Percentiles rank a stretch among this genome's conserved stretches.
phyloP scores from a whole-genome alignment of 1,140 invertebrate species.

The Agrilus planipennis region DNA sequence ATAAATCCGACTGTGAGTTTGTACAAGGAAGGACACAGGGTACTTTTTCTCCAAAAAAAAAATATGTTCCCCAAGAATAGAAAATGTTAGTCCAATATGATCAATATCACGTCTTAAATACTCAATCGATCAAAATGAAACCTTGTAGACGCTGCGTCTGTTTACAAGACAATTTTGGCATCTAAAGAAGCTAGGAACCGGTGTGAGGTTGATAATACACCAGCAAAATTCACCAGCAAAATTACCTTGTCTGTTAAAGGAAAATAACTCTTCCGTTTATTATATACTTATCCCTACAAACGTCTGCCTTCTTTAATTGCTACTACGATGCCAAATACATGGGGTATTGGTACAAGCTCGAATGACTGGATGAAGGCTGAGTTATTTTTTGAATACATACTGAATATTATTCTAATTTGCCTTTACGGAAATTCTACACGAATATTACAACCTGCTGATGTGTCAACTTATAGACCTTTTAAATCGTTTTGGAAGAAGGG shows the following conservation, averaged over 20 bases:
- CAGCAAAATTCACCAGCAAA: constrained; percentile 26
- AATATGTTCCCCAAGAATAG: too few species aligned
- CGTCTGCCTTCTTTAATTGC: constrained; percentile 19
- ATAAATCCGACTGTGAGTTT: too few species aligned
- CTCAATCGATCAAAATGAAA: too few species aligned
- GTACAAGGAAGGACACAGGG: too few species aligned
- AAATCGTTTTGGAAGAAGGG: constrained; percentile 19
- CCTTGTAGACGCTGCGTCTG: too few species aligned
- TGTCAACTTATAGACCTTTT: constrained; percentile 22
- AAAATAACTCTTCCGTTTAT: constrained; percentile 21
- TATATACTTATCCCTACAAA: constrained; percentile 21
- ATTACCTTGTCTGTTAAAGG: constrained; percentile 22
- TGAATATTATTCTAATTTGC: constrained; percentile 21
- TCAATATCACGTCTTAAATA: too few species aligned
- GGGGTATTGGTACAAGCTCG: constrained; percentile 26
- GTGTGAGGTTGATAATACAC: constrained; percentile 23
- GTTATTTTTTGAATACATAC: constrained; percentile 31
- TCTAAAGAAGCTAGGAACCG: constrained; percentile 23
- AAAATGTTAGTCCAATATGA: too few species aligned
- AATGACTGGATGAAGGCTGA: constrained; percentile 32
- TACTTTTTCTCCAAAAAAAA: too few species aligned
- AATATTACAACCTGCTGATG: constrained; percentile 27
- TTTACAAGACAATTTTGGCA: constrained; percentile 16
- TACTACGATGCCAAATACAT: constrained; percentile 21
- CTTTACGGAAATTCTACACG: constrained; percentile 27